Evolutionary conservation across 2,888 invertebrate species (phyloP).

Genomic region (Branchinecta sandiegonensis): DNA sequence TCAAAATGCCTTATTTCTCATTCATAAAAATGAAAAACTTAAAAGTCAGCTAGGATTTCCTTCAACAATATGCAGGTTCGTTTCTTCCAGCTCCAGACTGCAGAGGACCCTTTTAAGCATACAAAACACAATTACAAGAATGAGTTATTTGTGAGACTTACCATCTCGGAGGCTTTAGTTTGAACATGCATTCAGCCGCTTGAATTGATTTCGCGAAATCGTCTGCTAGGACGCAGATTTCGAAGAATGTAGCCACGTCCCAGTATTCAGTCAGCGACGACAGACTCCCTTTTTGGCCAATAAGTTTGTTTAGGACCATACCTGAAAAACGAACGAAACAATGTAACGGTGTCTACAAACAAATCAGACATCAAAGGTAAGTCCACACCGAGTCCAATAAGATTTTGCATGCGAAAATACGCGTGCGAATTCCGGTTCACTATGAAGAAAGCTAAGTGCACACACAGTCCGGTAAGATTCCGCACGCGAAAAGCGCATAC

Average conservation of each 20-base stretch:
- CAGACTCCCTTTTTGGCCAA: conserved; percentile 92
- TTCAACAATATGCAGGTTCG: neutral
- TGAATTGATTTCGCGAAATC: conserved; percentile 93
- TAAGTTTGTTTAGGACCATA: conserved; percentile 87
- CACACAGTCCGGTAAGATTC: too few relatives aligned
- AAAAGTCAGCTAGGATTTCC: neutral
- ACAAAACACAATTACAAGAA: neutral
- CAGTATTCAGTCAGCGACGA: conserved; percentile 88
- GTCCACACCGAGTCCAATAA: too few relatives aligned
- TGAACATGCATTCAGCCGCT: conserved; percentile 88
- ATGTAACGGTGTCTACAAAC: too few relatives aligned
- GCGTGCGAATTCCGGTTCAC: too few relatives aligned
- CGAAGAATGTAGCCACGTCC: conserved; percentile 98
- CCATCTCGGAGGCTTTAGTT: conserved; percentile 77
- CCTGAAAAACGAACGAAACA: conserved; percentile 37
- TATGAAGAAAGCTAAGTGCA: too few relatives aligned
- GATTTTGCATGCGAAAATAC: too few relatives aligned
- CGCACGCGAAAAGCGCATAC: too few relatives aligned
- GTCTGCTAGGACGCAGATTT: conserved; percentile 91
- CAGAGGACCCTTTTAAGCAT: neutral
- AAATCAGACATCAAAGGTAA: too few relatives aligned
- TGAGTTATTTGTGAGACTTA: conserved; percentile 28
- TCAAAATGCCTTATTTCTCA: too few relatives aligned
- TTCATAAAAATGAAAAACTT: too few relatives aligned
- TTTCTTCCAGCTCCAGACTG: too few relatives aligned